A percentile compares a stretch with the other conserved stretches of the same genome.
Conservation (phyloP, 2,113 vertebrate species). For the Gopherus flavomarginatus region DNA sequence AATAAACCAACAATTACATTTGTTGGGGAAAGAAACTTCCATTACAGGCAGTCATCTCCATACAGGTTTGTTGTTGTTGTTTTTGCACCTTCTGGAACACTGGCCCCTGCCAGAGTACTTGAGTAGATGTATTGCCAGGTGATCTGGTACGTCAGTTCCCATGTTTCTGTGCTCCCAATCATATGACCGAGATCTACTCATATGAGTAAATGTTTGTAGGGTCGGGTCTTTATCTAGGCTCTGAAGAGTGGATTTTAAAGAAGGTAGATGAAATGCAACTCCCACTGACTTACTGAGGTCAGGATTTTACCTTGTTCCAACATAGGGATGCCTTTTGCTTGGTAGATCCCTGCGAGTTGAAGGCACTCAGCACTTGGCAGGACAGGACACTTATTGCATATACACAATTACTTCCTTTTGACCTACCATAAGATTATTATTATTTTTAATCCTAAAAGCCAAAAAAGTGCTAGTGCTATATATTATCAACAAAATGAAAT, state of each 20-base stretch:
- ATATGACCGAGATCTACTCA: not conserved
- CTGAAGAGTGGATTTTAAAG: not conserved
- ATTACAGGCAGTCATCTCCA: not conserved
- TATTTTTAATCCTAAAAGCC: conserved; percentile 38
- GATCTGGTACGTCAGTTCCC: not conserved
- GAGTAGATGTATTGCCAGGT: not conserved
- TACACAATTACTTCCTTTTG: conserved; percentile 29
- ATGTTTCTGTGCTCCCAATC: not conserved
- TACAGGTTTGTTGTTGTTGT: not conserved
- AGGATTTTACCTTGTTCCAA: not conserved
- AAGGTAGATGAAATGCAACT: not conserved
- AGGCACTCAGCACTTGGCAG: not conserved
- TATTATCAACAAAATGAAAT: conserved; percentile 66
- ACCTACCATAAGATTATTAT: conserved; percentile 24
- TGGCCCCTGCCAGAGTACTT: not conserved
- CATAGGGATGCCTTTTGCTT: not conserved
- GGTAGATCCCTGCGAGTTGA: not conserved
- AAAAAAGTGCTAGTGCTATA: conserved; percentile 33
- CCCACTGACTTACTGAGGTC: not conserved
- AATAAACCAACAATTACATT: not conserved
- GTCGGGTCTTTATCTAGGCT: not conserved
- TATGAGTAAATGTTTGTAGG: not conserved
- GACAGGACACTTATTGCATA: conserved; percentile 6
- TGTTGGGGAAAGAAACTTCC: not conserved
- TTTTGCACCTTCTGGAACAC: not conserved